Percentiles rank a stretch among this genome's conserved stretches.
Conservation (phyloP, 2,888 invertebrate species). For the Archips crataeganus region DNA sequence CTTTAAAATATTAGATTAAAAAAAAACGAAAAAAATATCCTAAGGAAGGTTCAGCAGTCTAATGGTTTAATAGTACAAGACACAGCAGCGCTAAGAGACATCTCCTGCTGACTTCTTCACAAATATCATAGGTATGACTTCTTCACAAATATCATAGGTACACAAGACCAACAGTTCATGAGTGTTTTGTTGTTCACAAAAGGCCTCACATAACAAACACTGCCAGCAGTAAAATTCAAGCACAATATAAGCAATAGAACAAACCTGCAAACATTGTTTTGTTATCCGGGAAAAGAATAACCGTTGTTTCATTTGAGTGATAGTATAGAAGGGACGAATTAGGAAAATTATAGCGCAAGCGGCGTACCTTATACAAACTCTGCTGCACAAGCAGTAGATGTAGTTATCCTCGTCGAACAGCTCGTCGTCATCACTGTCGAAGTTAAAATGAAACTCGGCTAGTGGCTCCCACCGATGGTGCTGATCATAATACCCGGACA, state of each 20-base stretch:
- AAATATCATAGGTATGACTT: too few relatives aligned
- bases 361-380: conserved; percentile 89
- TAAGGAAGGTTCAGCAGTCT: too few relatives aligned
- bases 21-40: too few relatives aligned
- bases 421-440: conserved; percentile 69
- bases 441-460: conserved; percentile 86
- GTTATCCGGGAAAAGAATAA: background rate
- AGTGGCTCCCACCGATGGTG: conserved; percentile 88
- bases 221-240: background rate
- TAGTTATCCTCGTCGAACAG: conserved; percentile 77
- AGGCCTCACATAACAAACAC: background rate
- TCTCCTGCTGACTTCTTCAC: too few relatives aligned
- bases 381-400: conserved; percentile 89
- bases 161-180: too few relatives aligned
- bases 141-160: too few relatives aligned
- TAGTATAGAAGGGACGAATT: background rate
- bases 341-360: background rate
- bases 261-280: background rate
- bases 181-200: background rate
- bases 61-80: too few relatives aligned
- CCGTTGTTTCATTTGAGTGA: background rate
- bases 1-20: too few relatives aligned
- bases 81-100: too few relatives aligned
- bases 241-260: background rate
- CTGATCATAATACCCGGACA: conserved; percentile 77